A percentile compares a stretch with the other conserved stretches of the same genome.
Evolutionary conservation across 2,888 invertebrate genomes (phyloP).

Genomic region (Sphinx pinastri): DNA sequence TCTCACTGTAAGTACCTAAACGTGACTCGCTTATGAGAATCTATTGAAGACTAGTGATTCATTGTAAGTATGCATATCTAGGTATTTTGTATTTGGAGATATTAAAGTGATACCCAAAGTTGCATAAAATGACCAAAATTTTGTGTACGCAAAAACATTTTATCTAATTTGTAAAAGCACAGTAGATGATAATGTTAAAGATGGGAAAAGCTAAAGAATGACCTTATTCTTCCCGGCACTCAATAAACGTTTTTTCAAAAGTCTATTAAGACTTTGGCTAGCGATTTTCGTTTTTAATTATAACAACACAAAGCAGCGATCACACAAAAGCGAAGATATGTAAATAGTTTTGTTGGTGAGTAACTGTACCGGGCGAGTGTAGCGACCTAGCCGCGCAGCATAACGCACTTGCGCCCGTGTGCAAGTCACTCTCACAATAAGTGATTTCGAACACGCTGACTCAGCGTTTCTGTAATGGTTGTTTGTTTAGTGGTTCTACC

Average conservation of each 20-base stretch:
- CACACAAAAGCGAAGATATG: conserved; percentile 8
- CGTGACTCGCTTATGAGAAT: too few species aligned
- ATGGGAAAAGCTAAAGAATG: too few species aligned
- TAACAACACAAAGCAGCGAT: not conserved
- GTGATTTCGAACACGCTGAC: conserved; percentile 82
- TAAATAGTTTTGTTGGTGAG: conserved; percentile 22
- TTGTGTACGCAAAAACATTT: too few species aligned
- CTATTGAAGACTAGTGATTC: too few species aligned
- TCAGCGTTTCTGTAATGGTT: conserved; percentile 79
- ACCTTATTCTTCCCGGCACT: not conserved
- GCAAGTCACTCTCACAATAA: conserved; percentile 82
- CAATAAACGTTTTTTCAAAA: not conserved
- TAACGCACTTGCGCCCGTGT: conserved; percentile 68
- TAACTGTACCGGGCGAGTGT: conserved; percentile 25
- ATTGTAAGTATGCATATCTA: too few species aligned
- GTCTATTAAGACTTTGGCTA: not conserved
- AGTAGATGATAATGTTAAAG: too few species aligned
- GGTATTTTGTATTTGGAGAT: too few species aligned
- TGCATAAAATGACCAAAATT: too few species aligned
- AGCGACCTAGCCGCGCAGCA: conserved; percentile 42
- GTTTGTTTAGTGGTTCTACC: conserved; percentile 84
- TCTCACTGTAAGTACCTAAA: too few species aligned
- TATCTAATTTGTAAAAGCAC: too few species aligned
- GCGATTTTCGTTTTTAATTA: not conserved
- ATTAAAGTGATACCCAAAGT: too few species aligned